Evolutionary conservation across 2,888 invertebrate genomes (phyloP).

Genomic region (Archips xylosteana): DNA sequence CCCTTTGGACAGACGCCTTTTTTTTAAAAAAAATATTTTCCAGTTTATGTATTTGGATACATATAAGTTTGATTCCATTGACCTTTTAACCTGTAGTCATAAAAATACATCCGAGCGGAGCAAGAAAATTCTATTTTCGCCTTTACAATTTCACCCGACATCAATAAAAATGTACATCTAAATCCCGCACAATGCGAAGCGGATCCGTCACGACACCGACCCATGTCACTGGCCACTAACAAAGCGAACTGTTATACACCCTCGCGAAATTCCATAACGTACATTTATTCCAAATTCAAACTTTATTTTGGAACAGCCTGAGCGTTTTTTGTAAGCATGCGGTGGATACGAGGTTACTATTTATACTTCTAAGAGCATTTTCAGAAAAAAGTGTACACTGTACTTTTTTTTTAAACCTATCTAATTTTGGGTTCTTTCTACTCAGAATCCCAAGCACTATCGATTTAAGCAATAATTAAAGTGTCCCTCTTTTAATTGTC

Average conservation of each 20-base stretch:
- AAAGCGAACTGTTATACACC: conserved; percentile 6
- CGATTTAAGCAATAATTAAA: too few relatives aligned
- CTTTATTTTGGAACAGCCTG: neutral
- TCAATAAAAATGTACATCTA: conserved; percentile 9
- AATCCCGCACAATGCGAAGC: conserved; percentile 27
- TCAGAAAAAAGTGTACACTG: too few relatives aligned
- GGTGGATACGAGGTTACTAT: neutral
- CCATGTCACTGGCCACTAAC: conserved; percentile 29
- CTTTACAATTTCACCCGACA: conserved; percentile 13
- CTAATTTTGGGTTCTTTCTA: too few relatives aligned
- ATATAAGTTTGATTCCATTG: neutral
- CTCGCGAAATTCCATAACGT: neutral
- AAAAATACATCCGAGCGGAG: neutral
- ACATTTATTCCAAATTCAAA: neutral
- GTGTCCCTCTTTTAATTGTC: too few relatives aligned
- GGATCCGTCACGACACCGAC: conserved; percentile 27
- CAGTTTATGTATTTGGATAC: too few relatives aligned
- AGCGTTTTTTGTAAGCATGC: neutral
- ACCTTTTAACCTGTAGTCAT: neutral
- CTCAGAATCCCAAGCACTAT: too few relatives aligned
- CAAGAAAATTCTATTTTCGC: neutral
- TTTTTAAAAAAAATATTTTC: too few relatives aligned
- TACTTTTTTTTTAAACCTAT: too few relatives aligned
- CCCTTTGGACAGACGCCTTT: too few relatives aligned
- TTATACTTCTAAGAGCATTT: too few relatives aligned